Evolutionary conservation across 2,888 invertebrate genomes (phyloP), one percentile per base, ranked within the genome.

Genomic region (Epistrophella euchroma): DNA sequence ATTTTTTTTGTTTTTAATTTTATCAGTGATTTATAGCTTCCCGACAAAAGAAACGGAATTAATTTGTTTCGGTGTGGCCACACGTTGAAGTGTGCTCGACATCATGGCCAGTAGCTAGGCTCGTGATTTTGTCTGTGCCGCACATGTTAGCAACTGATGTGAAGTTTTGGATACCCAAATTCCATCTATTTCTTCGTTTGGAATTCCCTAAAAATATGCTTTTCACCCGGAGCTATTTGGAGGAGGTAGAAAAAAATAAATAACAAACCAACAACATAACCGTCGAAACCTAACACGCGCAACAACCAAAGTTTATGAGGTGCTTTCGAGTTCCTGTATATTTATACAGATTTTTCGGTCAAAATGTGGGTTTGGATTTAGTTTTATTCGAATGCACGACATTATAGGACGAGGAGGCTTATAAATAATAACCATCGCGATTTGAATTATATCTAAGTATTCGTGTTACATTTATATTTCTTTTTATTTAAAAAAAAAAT

Each of bases 1-100:
- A 55, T 50, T 35, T 62, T 50, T 55, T 55, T 35, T 73, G 40
- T 22, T 55, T 74, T 64, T 71, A 75, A 15, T 80, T 84, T 74
- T 71, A 80, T 72, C 85, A 68, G 56, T 81, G 85, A 85, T 85
- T 85, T 85, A 85, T 85, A 85, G 72, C 81, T 55, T 85, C 81
- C 85, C 85, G 85, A 76, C 81, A 85, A 85, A 85, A 81, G 81
- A 68, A 68, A 56, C 81, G 55, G 68, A 85, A 81, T 85, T 81
- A 85, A 81, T 85, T 85, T 73, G 76, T 85, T 85, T 70, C 85
- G n/a, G 60, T 75, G 84, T 75, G 84, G 80, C 84, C 75, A 72
- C 72, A 68, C 81, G 81, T 37, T 81, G 75, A 85, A 81, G 85
- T 85, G 81, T 81, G 85, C 76, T 79, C 81, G 72, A 66, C 47